Conservation (phyloP, 1,140 invertebrate genomes). For the Subanguina moxae region DNA sequence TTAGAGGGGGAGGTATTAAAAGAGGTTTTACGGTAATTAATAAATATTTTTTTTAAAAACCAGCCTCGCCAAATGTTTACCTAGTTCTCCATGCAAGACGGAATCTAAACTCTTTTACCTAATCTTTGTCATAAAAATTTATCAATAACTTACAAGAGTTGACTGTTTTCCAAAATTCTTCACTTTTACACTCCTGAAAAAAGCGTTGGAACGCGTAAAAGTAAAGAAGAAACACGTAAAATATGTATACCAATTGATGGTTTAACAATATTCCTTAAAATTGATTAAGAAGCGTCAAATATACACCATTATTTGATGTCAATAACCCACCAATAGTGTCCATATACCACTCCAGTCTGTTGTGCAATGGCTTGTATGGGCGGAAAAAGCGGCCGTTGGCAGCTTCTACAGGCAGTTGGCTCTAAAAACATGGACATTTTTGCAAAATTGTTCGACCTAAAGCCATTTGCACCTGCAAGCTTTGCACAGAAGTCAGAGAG, state of each 20-base stretch:
- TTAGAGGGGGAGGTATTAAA: too few relatives aligned
- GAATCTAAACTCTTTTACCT: conserved; percentile 2
- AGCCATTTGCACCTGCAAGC: conserved; percentile 23
- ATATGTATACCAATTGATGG: conserved; percentile 49
- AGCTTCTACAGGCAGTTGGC: conserved; percentile 35
- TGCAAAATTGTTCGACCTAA: conserved; percentile 18
- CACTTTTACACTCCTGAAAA: conserved; percentile 44
- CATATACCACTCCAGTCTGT: conserved; percentile 49
- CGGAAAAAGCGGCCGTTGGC: conserved; percentile 47
- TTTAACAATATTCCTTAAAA: conserved; percentile 38
- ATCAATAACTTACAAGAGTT: conserved; percentile 44
- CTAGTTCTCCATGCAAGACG: conserved; percentile 47
- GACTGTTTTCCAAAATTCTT: conserved; percentile 56
- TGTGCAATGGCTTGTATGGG: conserved; percentile 42
- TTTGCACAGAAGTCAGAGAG: conserved; percentile 34
- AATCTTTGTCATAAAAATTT: not conserved
- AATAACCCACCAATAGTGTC: conserved; percentile 43
- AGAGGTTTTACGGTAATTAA: too few relatives aligned
- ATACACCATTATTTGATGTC: too few relatives aligned
- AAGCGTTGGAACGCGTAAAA: not conserved
- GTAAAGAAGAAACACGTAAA: conserved; percentile 25
- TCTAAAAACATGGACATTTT: conserved; percentile 18
- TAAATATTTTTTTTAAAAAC: too few relatives aligned
- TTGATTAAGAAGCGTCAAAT: too few relatives aligned
- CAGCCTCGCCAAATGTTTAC: not conserved